Evolutionary conservation across 2,113 vertebrate species (phyloP), one percentile per base, ranked within the genome.

Genomic region (Carassius carassius): DNA sequence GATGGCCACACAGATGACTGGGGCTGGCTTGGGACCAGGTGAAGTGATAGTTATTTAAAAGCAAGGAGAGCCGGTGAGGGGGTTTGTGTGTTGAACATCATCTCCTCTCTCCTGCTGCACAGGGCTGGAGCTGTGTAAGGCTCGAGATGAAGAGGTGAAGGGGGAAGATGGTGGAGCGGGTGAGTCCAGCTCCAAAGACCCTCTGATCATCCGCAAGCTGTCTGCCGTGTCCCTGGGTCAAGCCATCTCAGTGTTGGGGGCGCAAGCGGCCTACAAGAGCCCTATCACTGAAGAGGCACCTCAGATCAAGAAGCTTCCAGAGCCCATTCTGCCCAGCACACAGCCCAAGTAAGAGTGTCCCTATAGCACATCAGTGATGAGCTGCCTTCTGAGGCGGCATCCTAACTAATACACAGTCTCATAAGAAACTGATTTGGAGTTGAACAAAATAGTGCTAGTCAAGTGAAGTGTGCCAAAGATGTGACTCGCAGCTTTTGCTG

Each of bases 241-340:
- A 67, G 96, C 97, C 60, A 98, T 98, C 91, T 97, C 97, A 0
- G 97, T 99, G 73, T 90, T 98, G 58, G 97, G 97, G 0, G 93
- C 74, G 1, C 51, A 13, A 25, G 74, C 23, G 1, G 47, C 94
- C 1, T 95, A 95, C n/a, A 94, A 92, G 82, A 29, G 16, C 69
- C 58, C 83, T 2, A 0, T 84, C 56, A 47, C 82, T 0, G 90
- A 94, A 47, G 93, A 94, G 19, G 88, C 89, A 0, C 95, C 94
- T 0, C 92, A 94, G 7, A 89, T 94, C 78, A 98, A 97, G 86
- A 95, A 95, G 44, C 93, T 97, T 5, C 97, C 97, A 0, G 97
- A 98, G 29, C 97, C 97, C 63, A 97, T 99, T 90, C 91, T 98
- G 9, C 97, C 96, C 0, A 91, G 95, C 0, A 89, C 94, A 0